Evolutionary conservation across 2,888 invertebrate species (phyloP).

Genomic region (Phalera bucephala): DNA sequence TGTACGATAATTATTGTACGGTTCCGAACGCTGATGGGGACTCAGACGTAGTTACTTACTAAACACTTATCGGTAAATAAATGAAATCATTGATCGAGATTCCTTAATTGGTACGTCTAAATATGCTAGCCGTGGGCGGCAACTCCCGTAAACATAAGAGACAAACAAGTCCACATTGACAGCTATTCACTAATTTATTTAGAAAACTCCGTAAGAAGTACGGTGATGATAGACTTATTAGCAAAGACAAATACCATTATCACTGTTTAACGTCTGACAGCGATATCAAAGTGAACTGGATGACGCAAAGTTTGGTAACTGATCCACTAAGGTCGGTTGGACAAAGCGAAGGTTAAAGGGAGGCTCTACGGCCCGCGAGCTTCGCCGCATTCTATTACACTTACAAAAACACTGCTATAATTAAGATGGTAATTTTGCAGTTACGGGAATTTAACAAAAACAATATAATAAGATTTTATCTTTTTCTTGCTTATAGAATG

Average conservation of each 20-base stretch:
- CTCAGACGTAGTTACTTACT: too few relatives aligned
- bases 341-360: conserved; percentile 18
- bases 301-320: conserved; percentile 19
- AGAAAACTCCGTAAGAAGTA: too few relatives aligned
- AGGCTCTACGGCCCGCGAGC: conserved; percentile 27
- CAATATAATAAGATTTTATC: too few relatives aligned
- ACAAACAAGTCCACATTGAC: not conserved
- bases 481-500: too few relatives aligned
- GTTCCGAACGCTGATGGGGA: too few relatives aligned
- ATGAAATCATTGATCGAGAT: too few relatives aligned
- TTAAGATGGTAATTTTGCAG: too few relatives aligned
- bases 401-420: too few relatives aligned
- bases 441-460: too few relatives aligned
- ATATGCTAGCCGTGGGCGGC: not conserved
- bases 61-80: too few relatives aligned
- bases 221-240: conserved; percentile 8
- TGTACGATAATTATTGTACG: too few relatives aligned
- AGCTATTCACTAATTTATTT: not conserved
- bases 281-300: conserved; percentile 13
- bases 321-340: conserved; percentile 17
- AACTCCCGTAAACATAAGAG: not conserved
- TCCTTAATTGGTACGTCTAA: too few relatives aligned
- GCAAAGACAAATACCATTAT: conserved; percentile 14
- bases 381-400: conserved; percentile 2
- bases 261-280: conserved; percentile 19